phyloP scores from a whole-genome alignment of 2,797 vertebrate species.

The Parambassis ranga region DNA sequence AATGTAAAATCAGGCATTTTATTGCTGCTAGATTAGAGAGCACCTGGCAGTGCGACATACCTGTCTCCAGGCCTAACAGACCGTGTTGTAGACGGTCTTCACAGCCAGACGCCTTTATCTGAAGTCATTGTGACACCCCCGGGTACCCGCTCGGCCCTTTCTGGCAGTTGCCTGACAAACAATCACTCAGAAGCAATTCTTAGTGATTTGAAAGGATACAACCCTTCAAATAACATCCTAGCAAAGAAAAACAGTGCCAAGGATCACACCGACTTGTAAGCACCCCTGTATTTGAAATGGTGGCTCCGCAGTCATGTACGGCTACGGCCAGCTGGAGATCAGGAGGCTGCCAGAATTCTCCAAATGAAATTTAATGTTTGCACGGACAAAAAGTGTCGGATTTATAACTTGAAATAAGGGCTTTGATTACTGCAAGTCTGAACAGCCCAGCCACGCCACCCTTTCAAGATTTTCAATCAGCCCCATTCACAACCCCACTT shows the following conservation, averaged over 20 bases:
- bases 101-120: background rate
- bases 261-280: conserved; percentile 16
- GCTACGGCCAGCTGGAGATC: background rate
- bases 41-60: background rate
- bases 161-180: conserved; percentile 17
- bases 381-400: conserved; percentile 2
- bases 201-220: conserved; percentile 17
- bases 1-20: conserved; percentile 26
- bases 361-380: conserved; percentile 7
- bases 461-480: background rate
- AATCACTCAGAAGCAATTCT: conserved; percentile 23
- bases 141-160: conserved; percentile 3
- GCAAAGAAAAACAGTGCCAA: conserved; percentile 11
- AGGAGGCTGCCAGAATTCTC: background rate
- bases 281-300: conserved; percentile 21
- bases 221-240: background rate
- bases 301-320: background rate
- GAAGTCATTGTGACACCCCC: conserved; percentile 16
- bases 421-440: conserved; percentile 11
- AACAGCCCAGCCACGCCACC: background rate
- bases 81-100: background rate
- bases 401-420: conserved; percentile 5
- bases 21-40: conserved; percentile 22
- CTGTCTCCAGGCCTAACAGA: conserved; percentile 8
- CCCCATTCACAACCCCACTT: background rate